Evolutionary conservation across 2,797 vertebrate species (phyloP), one percentile per base, ranked within the genome.

Genomic region (Macroramphosus scolopax): DNA sequence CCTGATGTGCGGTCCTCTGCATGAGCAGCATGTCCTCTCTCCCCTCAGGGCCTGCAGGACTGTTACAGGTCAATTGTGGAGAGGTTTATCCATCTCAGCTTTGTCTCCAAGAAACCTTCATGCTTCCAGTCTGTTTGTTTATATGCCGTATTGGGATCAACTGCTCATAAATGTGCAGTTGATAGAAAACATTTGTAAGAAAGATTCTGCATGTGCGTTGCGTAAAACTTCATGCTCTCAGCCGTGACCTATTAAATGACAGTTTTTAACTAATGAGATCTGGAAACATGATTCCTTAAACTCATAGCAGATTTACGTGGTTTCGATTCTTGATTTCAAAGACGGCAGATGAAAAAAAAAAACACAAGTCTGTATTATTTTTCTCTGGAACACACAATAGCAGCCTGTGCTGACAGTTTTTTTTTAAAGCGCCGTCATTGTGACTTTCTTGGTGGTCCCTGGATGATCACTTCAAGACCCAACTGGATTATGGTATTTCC

Each of bases 401-500:
- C n/a, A n/a, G n/a, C n/a, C n/a, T n/a, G n/a, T n/a, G n/a, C n/a
- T n/a, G n/a, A n/a, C n/a, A n/a, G n/a, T n/a, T n/a, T n/a, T n/a
- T n/a, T n/a, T n/a, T n/a, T n/a, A n/a, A n/a, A n/a, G n/a, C n/a
- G n/a, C 55, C 57, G 63, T 28, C 62, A 47, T 26, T 58, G 49
- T 34, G 30, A 75, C 47, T 13, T 31, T 57, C 62, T 53, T 56
- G 78, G 79, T 81, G 83, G 79, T 83, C 75, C 45, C 36, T 7
- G 40, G 32, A 58, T 67, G 74, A 81, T 72, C 49, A 8, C 51
- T 80, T 82, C 72, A 81, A 84, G 72, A 78, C 72, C 40, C 17
- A 75, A 76, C 55, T 64, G 76, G 67, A 71, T 81, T 66, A 68
- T 62, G 62, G 73, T 59, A 78, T 82, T 81, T 82, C 63, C 74